phyloP scores from a whole-genome alignment of 2,113 vertebrate genomes.

The Sinocyclocheilus grahami region DNA sequence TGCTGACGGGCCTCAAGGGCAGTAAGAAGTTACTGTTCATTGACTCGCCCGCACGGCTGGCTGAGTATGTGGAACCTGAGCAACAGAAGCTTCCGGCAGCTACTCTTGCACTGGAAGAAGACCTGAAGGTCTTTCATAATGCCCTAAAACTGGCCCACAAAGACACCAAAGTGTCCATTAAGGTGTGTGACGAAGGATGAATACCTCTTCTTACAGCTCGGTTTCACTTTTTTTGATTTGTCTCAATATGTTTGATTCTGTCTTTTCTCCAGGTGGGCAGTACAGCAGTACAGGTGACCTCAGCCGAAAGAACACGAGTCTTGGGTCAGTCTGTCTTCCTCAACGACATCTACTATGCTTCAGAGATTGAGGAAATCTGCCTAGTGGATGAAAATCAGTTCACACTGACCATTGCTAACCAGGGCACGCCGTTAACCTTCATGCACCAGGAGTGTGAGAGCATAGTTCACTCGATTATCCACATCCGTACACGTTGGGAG shows the following conservation, averaged over 20 bases:
- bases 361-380: slow-evolving; percentile 97
- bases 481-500: slow-evolving; percentile 95
- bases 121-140: slow-evolving; percentile 97
- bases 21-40: slow-evolving; percentile 96
- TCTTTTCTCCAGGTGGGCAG: slow-evolving; percentile 84
- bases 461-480: slow-evolving; percentile 97
- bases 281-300: slow-evolving; percentile 94
- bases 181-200: slow-evolving; percentile 86
- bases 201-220: slow-evolving; percentile 69
- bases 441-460: slow-evolving; percentile 98
- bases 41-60: slow-evolving; percentile 89
- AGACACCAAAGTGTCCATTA: slow-evolving; percentile 98
- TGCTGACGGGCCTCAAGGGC: slow-evolving; percentile 93
- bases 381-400: slow-evolving; percentile 98
- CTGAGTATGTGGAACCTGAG: slow-evolving; percentile 91
- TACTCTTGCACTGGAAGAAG: slow-evolving; percentile 93
- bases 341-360: slow-evolving; percentile 97
- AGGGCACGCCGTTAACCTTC: slow-evolving; percentile 95
- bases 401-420: slow-evolving; percentile 96
- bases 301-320: slow-evolving; percentile 91
- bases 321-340: slow-evolving; percentile 93
- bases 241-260: background rate
- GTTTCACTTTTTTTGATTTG: background rate
- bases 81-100: slow-evolving; percentile 96
- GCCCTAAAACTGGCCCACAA: slow-evolving; percentile 96